These are phyloP conservation scores for Coilia nasus DNA, from an alignment of 2,797 vertebrate genomes.

Conservation along the genomic window DNA sequence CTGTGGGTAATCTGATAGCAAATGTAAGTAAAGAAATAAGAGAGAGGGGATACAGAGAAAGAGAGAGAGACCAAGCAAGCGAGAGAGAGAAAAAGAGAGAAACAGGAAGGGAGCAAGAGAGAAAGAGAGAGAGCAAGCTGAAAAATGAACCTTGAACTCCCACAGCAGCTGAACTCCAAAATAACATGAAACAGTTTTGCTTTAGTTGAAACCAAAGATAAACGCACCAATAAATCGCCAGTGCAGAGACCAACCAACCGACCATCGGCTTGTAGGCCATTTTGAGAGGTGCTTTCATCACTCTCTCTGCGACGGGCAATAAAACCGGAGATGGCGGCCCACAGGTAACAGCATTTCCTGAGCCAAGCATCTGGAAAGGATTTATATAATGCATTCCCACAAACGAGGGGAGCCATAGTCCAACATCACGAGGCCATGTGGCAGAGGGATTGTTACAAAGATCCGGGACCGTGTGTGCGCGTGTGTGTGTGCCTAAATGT, in stretches of 20 bases:
- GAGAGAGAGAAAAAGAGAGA: neutral
- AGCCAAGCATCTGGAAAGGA: constrained; percentile 69
- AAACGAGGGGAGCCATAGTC: constrained; percentile 58
- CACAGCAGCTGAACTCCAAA: constrained; percentile 47
- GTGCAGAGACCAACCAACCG: constrained; percentile 25
- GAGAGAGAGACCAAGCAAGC: constrained; percentile 35
- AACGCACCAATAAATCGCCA: constrained; percentile 52
- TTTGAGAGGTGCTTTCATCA: constrained; percentile 57
- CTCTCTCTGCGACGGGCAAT: constrained; percentile 42
- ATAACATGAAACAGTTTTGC: constrained; percentile 56
- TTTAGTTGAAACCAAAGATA: constrained; percentile 57
- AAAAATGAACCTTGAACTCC: constrained; percentile 33
- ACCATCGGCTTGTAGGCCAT: constrained; percentile 53
- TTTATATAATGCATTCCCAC: constrained; percentile 49
- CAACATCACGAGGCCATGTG: constrained; percentile 63
- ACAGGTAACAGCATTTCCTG: constrained; percentile 42
- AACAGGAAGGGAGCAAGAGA: constrained; percentile 51
- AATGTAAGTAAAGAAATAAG: constrained; percentile 56
- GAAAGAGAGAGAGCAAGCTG: constrained; percentile 18
- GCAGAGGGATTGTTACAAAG: constrained; percentile 59
- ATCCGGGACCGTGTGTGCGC: too few relatives aligned
- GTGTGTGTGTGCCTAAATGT: neutral
- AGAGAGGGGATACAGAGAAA: constrained; percentile 13
- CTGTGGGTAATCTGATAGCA: constrained; percentile 58
- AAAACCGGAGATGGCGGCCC: constrained; percentile 50